These are phyloP conservation scores for Stichodactyla helianthus DNA, from an alignment of 64 coral and sea anemone species.

Conservation along the genomic window DNA sequence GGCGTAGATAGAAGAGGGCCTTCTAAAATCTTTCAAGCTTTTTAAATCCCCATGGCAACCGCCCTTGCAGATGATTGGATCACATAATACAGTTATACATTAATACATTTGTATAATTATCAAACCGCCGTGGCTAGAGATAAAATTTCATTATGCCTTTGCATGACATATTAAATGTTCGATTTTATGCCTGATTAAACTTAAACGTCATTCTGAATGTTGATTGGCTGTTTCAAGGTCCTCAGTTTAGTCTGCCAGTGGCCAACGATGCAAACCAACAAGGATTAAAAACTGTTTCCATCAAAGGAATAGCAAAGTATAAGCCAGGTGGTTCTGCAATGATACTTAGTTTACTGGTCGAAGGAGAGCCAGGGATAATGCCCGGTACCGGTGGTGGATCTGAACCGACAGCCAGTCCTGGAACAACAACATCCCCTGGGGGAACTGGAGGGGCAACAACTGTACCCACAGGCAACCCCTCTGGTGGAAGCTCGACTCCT, in stretches of 20 bases:
- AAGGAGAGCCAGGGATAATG: conserved; percentile 15
- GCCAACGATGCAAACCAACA: background rate
- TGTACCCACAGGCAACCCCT: background rate
- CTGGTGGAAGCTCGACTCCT: background rate
- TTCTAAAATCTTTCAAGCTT: too few relatives aligned
- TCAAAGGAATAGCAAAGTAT: conserved; percentile 26
- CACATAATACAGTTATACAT: too few relatives aligned
- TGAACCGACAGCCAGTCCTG: background rate
- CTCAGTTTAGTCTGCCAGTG: background rate
- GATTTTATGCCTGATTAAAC: background rate
- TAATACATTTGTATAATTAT: too few relatives aligned
- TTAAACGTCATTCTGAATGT: background rate
- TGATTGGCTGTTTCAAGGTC: background rate
- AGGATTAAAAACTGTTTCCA: background rate
- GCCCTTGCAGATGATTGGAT: too few relatives aligned
- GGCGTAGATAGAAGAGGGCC: too few relatives aligned
- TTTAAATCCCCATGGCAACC: too few relatives aligned
- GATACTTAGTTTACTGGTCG: background rate
- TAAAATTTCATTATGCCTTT: background rate
- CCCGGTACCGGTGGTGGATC: background rate
- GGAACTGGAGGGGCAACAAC: too few relatives aligned
- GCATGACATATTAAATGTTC: background rate
- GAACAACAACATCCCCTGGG: background rate
- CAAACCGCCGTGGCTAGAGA: too few relatives aligned
- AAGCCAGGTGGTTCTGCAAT: conserved; percentile 16